Conservation (phyloP, 2,113 vertebrate species). For the Podilymbus podiceps region DNA sequence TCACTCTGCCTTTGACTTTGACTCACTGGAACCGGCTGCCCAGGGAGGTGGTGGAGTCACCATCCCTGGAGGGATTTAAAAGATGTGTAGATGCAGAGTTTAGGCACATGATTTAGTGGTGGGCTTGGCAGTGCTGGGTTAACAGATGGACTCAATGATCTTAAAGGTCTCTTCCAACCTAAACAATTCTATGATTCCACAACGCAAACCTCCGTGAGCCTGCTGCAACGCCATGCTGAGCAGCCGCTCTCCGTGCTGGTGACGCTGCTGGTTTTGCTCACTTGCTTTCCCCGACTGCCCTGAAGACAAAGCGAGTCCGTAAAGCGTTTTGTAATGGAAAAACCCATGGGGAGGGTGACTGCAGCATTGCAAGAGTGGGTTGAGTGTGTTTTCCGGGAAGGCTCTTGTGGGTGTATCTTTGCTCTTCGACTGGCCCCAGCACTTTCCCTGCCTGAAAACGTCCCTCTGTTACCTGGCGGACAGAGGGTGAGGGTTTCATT, state of each 20-base stretch:
- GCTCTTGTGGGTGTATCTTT: not conserved
- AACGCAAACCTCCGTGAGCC: accelerated
- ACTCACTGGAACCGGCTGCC: too few relatives aligned
- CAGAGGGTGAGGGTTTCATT: too few relatives aligned
- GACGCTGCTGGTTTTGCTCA: not conserved
- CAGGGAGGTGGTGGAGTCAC: too few relatives aligned
- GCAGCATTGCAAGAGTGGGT: too few relatives aligned
- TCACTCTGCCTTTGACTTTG: not conserved
- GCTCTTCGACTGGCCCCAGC: not conserved
- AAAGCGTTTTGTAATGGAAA: not conserved
- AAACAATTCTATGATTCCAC: too few relatives aligned
- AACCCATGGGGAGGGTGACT: not conserved
- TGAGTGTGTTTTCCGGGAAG: not conserved
- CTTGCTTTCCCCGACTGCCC: not conserved
- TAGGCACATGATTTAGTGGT: too few relatives aligned
- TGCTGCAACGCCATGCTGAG: not conserved
- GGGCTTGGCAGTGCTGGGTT: too few relatives aligned
- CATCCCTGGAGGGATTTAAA: too few relatives aligned
- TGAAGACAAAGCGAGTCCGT: not conserved
- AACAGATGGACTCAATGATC: too few relatives aligned
- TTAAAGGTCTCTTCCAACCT: too few relatives aligned
- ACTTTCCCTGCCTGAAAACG: not conserved
- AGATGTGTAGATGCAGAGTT: too few relatives aligned
- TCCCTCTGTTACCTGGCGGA: not conserved
- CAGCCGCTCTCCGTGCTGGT: not conserved